Percentiles rank a stretch among this genome's conserved stretches.
Evolutionary conservation across 2,888 invertebrate species (phyloP).

Genomic region (Cosmia trapezina): DNA sequence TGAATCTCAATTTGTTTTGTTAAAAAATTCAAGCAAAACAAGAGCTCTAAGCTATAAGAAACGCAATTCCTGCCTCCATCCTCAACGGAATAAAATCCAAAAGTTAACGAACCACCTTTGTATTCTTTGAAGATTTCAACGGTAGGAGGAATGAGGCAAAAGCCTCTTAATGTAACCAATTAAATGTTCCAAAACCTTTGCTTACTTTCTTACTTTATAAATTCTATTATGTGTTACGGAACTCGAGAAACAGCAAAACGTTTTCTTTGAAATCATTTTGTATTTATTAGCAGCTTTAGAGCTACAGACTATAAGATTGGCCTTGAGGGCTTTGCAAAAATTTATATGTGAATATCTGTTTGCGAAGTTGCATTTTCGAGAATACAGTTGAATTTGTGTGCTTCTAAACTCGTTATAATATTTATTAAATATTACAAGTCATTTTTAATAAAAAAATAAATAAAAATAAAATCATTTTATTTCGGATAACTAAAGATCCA

Average conservation of each 20-base stretch:
- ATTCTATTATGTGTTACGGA: constrained; percentile 37
- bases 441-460: no score
- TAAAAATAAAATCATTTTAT: no score
- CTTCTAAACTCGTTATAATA: constrained; percentile 33
- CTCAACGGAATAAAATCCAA: constrained; percentile 42
- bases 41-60: constrained; percentile 13
- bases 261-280: constrained; percentile 27
- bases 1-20: constrained; percentile 1
- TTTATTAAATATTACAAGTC: no score
- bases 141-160: constrained; percentile 28
- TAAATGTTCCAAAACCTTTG: constrained; percentile 52
- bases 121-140: constrained; percentile 58
- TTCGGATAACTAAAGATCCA: no score
- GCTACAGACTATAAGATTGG: not conserved
- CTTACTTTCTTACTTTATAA: constrained; percentile 33
- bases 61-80: constrained; percentile 15
- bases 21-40: not conserved
- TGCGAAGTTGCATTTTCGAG: constrained; percentile 13
- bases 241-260: constrained; percentile 18
- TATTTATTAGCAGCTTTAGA: constrained; percentile 12
- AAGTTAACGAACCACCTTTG: constrained; percentile 52
- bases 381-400: constrained; percentile 26
- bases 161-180: constrained; percentile 59
- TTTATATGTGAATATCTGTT: constrained; percentile 12
- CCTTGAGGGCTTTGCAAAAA: constrained; percentile 1